These are phyloP conservation scores for Ceratosolen fusciceps DNA, from an alignment of 1,140 invertebrate genomes.

Conservation along the genomic window DNA sequence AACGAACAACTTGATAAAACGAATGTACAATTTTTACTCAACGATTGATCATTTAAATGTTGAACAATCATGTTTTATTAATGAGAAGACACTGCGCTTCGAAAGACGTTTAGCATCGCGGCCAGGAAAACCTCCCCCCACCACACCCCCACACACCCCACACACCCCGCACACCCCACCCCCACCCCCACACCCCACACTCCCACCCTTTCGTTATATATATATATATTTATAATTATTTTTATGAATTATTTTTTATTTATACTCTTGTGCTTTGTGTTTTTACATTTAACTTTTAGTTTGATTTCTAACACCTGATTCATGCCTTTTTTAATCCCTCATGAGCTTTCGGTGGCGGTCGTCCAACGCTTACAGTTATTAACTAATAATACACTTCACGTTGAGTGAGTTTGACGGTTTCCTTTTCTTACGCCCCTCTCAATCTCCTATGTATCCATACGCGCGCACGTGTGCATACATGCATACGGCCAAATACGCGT, in stretches of 20 bases:
- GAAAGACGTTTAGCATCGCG: background rate
- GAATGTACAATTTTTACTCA: too few relatives aligned
- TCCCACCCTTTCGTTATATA: too few relatives aligned
- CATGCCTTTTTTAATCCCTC: slow-evolving; percentile 51
- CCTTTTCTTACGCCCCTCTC: slow-evolving; percentile 36
- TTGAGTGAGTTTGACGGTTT: slow-evolving; percentile 41
- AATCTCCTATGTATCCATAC: slow-evolving; percentile 22
- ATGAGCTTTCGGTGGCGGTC: slow-evolving; percentile 68
- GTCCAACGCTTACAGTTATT: slow-evolving; percentile 60
- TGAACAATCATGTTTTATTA: background rate
- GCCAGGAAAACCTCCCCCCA: background rate
- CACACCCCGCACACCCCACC: too few relatives aligned
- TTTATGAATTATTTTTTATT: too few relatives aligned
- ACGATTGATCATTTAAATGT: too few relatives aligned
- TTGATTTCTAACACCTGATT: slow-evolving; percentile 29
- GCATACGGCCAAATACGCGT: background rate
- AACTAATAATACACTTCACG: slow-evolving; percentile 39
- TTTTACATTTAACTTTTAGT: background rate
- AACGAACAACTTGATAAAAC: too few relatives aligned
- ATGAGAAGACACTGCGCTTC: background rate
- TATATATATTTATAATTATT: background rate
- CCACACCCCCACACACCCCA: too few relatives aligned
- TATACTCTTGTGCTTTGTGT: background rate
- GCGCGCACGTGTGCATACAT: background rate
- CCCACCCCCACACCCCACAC: too few relatives aligned